A percentile compares a stretch with the other conserved stretches of the same genome.
phyloP scores from a whole-genome alignment of 2,113 vertebrate species.

The Otis tarda region DNA sequence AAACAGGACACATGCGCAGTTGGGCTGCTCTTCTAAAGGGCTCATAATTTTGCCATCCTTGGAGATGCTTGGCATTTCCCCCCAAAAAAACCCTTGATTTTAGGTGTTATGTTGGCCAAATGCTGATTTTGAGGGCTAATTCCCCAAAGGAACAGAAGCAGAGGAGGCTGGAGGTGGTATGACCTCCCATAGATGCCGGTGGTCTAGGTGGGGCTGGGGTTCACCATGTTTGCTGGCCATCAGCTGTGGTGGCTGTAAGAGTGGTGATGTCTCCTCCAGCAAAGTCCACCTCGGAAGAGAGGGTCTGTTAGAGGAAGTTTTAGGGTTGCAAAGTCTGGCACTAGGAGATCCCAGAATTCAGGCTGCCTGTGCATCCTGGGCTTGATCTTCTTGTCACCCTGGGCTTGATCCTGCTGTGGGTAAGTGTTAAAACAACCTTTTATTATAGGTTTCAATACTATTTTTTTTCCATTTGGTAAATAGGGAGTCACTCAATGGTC shows the following conservation, averaged over 20 bases:
- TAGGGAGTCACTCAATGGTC: background rate
- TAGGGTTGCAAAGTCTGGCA: background rate
- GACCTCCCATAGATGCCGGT: rapidly evolving
- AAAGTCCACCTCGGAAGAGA: background rate
- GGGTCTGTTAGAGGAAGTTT: background rate
- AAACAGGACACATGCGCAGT: rapidly evolving
- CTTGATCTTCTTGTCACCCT: background rate
- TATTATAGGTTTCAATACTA: background rate
- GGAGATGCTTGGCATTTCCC: background rate
- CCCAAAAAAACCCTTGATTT: background rate
- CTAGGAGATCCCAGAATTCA: background rate
- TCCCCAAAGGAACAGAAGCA: background rate
- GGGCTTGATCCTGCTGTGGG: background rate
- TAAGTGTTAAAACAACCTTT: background rate
- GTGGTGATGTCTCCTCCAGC: rapidly evolving
- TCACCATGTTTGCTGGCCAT: background rate
- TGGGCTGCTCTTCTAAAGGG: background rate
- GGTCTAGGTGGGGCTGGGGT: background rate
- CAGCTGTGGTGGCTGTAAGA: background rate
- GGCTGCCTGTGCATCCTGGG: background rate
- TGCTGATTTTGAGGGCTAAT: background rate
- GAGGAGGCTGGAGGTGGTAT: rapidly evolving
- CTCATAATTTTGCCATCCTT: background rate
- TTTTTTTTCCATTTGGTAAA: background rate
- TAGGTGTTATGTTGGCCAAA: background rate